Evolutionary conservation across 2,888 invertebrate species (phyloP).

Genomic region (Ceraclea dissimilis): DNA sequence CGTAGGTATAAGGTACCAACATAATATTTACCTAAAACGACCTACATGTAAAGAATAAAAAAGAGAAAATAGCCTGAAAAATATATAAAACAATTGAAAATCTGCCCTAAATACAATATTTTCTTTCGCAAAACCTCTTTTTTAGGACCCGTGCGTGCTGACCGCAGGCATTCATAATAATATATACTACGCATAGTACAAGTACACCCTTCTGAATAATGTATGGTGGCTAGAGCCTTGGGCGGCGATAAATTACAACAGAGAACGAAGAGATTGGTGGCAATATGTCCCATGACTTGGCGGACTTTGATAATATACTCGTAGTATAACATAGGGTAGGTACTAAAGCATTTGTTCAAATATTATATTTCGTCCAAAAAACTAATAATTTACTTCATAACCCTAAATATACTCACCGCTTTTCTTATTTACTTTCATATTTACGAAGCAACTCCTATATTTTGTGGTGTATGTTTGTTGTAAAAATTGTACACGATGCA

Average conservation of each 20-base stretch:
- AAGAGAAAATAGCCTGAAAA: neutral
- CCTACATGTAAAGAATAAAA: neutral
- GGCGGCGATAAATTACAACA: constrained; percentile 23
- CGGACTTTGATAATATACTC: constrained; percentile 23
- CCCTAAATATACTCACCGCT: too few species aligned
- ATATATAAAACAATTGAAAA: neutral
- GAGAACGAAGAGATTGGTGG: constrained; percentile 18
- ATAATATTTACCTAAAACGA: too few species aligned
- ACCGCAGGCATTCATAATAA: neutral
- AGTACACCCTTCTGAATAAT: constrained; percentile 19
- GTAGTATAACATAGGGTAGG: too few species aligned
- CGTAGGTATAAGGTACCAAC: too few species aligned
- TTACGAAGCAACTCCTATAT: too few species aligned
- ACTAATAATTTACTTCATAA: too few species aligned
- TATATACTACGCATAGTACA: neutral
- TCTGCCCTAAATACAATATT: constrained; percentile 1
- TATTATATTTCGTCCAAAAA: too few species aligned
- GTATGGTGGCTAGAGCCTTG: constrained; percentile 16
- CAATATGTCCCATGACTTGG: constrained; percentile 20
- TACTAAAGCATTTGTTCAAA: too few species aligned
- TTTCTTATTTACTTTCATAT: too few species aligned
- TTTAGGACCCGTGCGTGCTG: neutral
- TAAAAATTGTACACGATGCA: too few species aligned
- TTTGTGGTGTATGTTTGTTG: too few species aligned
- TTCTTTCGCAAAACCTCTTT: neutral